Conservation (phyloP, 1,140 invertebrate species). For the Polypedilum pembai region DNA sequence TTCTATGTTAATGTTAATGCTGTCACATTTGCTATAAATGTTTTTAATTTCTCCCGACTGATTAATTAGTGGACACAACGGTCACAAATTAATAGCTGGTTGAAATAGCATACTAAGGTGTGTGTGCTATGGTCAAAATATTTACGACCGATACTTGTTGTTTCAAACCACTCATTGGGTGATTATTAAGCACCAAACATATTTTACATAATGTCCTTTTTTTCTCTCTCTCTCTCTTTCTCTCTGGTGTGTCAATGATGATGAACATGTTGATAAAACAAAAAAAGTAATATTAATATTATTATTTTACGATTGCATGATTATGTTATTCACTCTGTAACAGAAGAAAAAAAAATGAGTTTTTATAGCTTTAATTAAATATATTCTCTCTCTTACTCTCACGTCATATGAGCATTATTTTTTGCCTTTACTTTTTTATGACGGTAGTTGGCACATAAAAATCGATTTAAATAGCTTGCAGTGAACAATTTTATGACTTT, state of each 20-base stretch:
- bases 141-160: constrained; percentile 17
- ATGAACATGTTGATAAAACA: background rate
- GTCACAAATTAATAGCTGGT: constrained; percentile 17
- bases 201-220: constrained; percentile 13
- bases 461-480: no score
- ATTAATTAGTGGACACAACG: constrained; percentile 17
- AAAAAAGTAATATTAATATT: background rate
- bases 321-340: background rate
- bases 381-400: no score
- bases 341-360: background rate
- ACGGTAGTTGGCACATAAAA: no score
- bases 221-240: background rate
- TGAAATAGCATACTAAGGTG: constrained; percentile 17
- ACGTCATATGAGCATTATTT: background rate
- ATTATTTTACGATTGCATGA: background rate
- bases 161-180: background rate
- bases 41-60: constrained; percentile 17
- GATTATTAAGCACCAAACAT: background rate
- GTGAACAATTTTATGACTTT: no score
- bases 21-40: constrained; percentile 13
- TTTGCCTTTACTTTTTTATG: no score
- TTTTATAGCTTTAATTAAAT: background rate
- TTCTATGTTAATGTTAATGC: background rate
- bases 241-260: background rate
- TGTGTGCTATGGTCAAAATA: background rate